Evolutionary conservation across 2,797 vertebrate genomes (phyloP).

Genomic region (Loriculus beryllinus): DNA sequence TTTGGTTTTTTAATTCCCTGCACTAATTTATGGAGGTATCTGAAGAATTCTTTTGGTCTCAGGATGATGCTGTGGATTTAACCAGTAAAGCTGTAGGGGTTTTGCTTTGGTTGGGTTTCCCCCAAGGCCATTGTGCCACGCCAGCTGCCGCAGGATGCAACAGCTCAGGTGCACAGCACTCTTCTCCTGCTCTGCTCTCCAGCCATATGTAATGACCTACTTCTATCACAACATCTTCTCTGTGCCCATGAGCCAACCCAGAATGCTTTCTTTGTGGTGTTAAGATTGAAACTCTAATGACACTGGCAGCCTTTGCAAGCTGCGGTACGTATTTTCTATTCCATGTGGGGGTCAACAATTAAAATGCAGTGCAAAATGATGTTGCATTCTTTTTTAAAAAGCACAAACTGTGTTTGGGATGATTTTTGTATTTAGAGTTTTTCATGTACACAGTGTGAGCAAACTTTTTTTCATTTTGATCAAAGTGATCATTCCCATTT

Average conservation of each 20-base stretch:
- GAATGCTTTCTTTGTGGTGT: not conserved
- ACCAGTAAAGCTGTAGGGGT: not conserved
- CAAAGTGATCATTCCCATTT: slow-evolving; percentile 76
- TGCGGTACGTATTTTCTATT: not conserved
- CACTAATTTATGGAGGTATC: slow-evolving; percentile 70
- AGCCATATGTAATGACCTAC: fast-evolving
- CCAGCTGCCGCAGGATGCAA: not conserved
- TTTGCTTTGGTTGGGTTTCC: not conserved
- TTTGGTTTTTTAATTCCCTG: slow-evolving; percentile 58
- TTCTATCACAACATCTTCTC: no score
- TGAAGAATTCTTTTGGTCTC: slow-evolving; percentile 42
- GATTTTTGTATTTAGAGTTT: slow-evolving; percentile 76
- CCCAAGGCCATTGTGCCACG: not conserved
- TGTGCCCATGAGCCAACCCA: not conserved
- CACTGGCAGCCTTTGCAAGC: not conserved
- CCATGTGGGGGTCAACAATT: not conserved
- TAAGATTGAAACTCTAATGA: not conserved
- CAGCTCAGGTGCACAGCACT: not conserved
- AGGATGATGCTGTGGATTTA: not conserved
- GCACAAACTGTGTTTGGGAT: slow-evolving; percentile 66
- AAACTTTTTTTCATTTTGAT: slow-evolving; percentile 75
- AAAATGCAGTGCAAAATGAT: not conserved
- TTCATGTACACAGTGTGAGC: slow-evolving; percentile 75
- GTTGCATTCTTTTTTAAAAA: slow-evolving; percentile 65
- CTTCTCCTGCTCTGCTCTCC: not conserved